Evolutionary conservation across 2,797 vertebrate genomes (phyloP).

Genomic region (Cyprinodon diabolis): DNA sequence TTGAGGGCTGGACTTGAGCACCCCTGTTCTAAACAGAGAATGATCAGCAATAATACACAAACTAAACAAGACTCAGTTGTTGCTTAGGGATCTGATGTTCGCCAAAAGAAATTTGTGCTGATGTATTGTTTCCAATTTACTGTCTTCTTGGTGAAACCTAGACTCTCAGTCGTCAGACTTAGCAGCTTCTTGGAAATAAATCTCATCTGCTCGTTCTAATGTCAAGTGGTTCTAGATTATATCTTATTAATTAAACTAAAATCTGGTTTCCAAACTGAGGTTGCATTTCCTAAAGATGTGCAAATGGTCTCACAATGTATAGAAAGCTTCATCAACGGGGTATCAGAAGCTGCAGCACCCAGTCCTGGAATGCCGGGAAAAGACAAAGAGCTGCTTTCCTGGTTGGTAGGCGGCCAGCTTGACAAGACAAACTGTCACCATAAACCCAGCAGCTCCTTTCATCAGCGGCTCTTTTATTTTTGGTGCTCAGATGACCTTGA

Average conservation of each 20-base stretch:
- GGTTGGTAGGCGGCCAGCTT: slow-evolving; percentile 41
- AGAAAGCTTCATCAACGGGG: slow-evolving; percentile 54
- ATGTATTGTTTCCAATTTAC: slow-evolving; percentile 1
- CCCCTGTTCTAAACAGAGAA: no score
- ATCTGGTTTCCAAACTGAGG: background rate
- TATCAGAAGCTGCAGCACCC: slow-evolving; percentile 32
- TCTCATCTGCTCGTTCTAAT: no score
- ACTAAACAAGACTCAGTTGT: background rate
- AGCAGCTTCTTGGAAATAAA: slow-evolving; percentile 30
- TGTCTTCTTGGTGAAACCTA: slow-evolving; percentile 27
- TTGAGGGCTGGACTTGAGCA: no score
- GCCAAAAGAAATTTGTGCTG: background rate
- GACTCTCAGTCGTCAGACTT: slow-evolving; percentile 25
- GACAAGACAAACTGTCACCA: slow-evolving; percentile 61
- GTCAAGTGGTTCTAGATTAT: no score
- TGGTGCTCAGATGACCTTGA: slow-evolving; percentile 49
- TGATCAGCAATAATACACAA: no score
- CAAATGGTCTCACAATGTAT: slow-evolving; percentile 38
- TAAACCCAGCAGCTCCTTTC: slow-evolving; percentile 61
- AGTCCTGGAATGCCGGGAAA: slow-evolving; percentile 42
- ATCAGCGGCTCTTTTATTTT: slow-evolving; percentile 53
- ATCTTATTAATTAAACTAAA: slow-evolving; percentile 42
- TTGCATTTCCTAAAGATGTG: slow-evolving; percentile 37
- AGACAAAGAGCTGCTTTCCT: slow-evolving; percentile 33
- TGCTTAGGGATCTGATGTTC: no score